phyloP scores from a whole-genome alignment of 2,888 invertebrate genomes.

The Sinelater perroti region DNA sequence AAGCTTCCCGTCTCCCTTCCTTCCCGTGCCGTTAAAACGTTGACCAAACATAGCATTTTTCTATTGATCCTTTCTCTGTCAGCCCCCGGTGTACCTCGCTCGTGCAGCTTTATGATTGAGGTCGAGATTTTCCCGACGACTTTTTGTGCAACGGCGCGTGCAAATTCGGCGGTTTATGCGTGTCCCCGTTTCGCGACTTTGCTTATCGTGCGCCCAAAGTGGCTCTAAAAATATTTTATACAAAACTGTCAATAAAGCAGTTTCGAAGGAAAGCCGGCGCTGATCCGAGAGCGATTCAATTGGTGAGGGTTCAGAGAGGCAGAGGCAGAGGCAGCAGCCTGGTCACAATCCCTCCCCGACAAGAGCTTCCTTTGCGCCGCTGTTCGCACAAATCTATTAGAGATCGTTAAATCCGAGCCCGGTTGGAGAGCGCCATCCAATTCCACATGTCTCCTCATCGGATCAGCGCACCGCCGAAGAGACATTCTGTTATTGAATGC shows the following conservation, averaged over 20 bases:
- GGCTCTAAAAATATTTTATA: slow-evolving; percentile 42
- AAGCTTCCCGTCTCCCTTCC: neutral
- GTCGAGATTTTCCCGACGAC: too few relatives aligned
- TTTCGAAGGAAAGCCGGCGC: slow-evolving; percentile 37
- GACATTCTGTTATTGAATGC: slow-evolving; percentile 58
- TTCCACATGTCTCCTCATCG: slow-evolving; percentile 56
- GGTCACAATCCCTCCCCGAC: slow-evolving; percentile 54
- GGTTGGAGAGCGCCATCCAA: slow-evolving; percentile 57
- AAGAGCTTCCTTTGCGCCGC: slow-evolving; percentile 49
- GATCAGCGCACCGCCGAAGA: slow-evolving; percentile 53
- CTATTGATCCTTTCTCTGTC: too few relatives aligned
- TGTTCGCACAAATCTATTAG: slow-evolving; percentile 61
- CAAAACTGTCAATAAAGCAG: slow-evolving; percentile 38
- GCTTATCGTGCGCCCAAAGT: slow-evolving; percentile 35
- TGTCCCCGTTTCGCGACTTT: slow-evolving; percentile 35
- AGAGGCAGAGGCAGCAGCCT: slow-evolving; percentile 44
- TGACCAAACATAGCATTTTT: too few relatives aligned
- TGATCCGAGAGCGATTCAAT: slow-evolving; percentile 53
- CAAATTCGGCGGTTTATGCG: slow-evolving; percentile 34
- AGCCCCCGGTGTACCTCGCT: too few relatives aligned
- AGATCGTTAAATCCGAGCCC: slow-evolving; percentile 61
- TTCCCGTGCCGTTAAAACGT: neutral
- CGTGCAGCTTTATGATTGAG: too few relatives aligned
- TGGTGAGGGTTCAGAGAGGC: slow-evolving; percentile 51
- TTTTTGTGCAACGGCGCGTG: slow-evolving; percentile 31